A percentile compares a stretch with the other conserved stretches of the same genome.
Conservation (phyloP, 2,797 vertebrate species). For the Syndactyla subalaris region DNA sequence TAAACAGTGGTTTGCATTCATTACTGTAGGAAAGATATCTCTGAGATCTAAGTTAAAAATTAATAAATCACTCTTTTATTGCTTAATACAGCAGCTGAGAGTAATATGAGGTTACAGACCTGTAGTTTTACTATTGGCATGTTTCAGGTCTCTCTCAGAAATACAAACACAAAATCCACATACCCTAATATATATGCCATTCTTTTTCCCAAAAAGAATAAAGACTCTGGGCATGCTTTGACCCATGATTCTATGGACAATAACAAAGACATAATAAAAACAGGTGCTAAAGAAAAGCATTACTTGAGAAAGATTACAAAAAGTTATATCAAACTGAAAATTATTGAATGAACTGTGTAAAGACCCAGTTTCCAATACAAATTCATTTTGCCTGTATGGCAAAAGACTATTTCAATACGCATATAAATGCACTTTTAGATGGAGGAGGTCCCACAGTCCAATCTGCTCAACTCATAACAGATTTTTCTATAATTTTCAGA, state of each 20-base stretch:
- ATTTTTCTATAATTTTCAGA: background rate
- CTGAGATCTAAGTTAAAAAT: constrained; percentile 56
- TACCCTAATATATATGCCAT: background rate
- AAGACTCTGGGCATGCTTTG: background rate
- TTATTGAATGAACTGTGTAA: background rate
- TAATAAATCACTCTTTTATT: constrained; percentile 60
- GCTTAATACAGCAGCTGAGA: constrained; percentile 45
- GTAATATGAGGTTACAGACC: constrained; percentile 18
- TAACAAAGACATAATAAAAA: background rate
- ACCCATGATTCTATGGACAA: background rate
- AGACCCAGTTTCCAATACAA: background rate
- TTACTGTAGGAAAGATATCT: constrained; percentile 22
- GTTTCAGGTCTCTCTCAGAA: constrained; percentile 49
- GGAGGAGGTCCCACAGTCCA: background rate
- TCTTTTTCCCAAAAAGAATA: background rate
- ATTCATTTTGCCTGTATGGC: background rate
- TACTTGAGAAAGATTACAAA: background rate
- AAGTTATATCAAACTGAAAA: background rate
- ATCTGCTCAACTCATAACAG: background rate
- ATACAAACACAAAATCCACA: constrained; percentile 34
- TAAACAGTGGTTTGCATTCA: constrained; percentile 27
- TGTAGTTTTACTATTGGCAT: constrained; percentile 38
- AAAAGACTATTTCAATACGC: background rate
- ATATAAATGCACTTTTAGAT: background rate
- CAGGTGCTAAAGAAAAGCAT: background rate